phyloP scores from a whole-genome alignment of 2,113 vertebrate species.

The Propithecus coquereli region DNA sequence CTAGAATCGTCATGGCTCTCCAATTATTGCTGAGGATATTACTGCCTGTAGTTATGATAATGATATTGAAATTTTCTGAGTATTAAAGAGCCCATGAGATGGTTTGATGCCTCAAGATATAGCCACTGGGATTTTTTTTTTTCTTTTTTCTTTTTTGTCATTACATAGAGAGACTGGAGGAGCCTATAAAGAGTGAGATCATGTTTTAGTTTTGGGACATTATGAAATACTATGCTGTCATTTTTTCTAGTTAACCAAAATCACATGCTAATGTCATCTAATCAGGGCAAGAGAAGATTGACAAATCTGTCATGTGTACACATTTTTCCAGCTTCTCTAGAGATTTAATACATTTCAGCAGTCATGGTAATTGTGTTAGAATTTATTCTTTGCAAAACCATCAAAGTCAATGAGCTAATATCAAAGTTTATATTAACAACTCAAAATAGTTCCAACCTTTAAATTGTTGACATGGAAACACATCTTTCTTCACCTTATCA shows the following conservation, averaged over 20 bases:
- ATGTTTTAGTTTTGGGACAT: conserved; percentile 7
- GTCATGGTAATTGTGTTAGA: conserved; percentile 55
- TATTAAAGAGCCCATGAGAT: conserved; percentile 50
- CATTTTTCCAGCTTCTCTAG: conserved; percentile 53
- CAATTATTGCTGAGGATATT: not conserved
- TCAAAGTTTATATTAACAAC: conserved; percentile 69
- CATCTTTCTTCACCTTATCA: conserved; percentile 80
- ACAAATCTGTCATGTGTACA: conserved; percentile 34
- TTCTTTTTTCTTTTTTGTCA: not conserved
- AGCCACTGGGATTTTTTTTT: not conserved
- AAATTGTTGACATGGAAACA: conserved; percentile 78
- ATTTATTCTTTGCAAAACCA: conserved; percentile 67
- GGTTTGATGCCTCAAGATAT: conserved; percentile 15
- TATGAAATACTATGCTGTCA: conserved; percentile 29
- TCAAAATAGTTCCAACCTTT: conserved; percentile 66
- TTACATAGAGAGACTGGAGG: not conserved
- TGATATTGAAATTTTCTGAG: conserved; percentile 37
- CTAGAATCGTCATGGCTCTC: not conserved
- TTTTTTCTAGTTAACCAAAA: conserved; percentile 51
- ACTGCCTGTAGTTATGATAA: conserved; percentile 41
- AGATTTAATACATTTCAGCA: conserved; percentile 66
- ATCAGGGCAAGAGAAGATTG: conserved; percentile 40
- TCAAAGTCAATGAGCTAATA: conserved; percentile 69
- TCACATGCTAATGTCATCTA: conserved; percentile 55
- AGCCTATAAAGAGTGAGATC: not conserved